Conservation (phyloP, 2,888 invertebrate species). For the Andrena fulva region DNA sequence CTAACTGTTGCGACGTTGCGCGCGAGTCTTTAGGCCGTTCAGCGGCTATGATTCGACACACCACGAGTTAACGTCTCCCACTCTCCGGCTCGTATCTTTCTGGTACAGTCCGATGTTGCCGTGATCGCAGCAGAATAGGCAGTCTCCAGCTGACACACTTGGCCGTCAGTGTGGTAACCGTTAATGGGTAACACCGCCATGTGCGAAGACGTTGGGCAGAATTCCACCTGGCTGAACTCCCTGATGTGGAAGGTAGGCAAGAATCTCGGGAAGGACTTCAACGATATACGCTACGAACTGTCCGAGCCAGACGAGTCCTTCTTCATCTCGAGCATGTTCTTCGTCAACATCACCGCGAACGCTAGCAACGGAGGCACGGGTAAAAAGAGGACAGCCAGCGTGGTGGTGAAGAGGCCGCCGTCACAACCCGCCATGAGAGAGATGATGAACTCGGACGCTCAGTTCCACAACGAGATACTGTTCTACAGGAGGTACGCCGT, state of each 20-base stretch:
- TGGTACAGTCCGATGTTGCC: background rate
- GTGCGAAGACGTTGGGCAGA: background rate
- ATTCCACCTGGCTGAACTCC: conserved; percentile 31
- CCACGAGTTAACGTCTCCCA: background rate
- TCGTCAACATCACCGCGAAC: conserved; percentile 53
- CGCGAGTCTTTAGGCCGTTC: background rate
- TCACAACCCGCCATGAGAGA: accelerated
- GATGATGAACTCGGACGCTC: background rate
- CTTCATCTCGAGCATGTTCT: conserved; percentile 68
- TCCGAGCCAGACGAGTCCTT: conserved; percentile 56
- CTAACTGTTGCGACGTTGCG: too few relatives aligned
- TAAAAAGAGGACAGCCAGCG: background rate
- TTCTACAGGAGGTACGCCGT: conserved; percentile 73
- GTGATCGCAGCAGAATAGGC: background rate
- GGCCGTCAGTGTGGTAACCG: background rate
- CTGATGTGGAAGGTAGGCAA: conserved; percentile 54
- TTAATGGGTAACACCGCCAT: background rate
- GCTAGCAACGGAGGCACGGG: background rate
- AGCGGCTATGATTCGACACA: background rate
- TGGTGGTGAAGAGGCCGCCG: conserved; percentile 70
- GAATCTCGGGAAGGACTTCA: conserved; percentile 39
- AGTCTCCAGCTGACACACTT: background rate
- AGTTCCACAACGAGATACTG: conserved; percentile 79
- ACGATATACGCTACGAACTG: conserved; percentile 55
- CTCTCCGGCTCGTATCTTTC: background rate